Evolutionary conservation across 2,113 vertebrate genomes (phyloP).

Genomic region (Ameiurus melas): DNA sequence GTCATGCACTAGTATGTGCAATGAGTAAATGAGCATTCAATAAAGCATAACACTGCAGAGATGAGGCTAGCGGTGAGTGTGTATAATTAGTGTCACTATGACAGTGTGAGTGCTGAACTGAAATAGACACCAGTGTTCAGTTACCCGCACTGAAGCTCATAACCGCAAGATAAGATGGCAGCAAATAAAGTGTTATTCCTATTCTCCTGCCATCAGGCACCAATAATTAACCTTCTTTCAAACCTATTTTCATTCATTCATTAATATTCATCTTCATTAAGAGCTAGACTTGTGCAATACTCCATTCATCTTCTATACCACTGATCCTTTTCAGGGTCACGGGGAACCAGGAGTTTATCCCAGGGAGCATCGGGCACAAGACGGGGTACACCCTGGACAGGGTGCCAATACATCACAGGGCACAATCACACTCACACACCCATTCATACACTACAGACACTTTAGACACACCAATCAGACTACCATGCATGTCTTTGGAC

Average conservation of each 20-base stretch:
- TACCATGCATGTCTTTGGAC: no score
- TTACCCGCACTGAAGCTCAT: conserved; percentile 1
- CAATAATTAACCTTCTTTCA: background rate
- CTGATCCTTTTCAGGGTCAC: no score
- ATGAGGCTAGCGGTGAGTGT: background rate
- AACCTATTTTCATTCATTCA: background rate
- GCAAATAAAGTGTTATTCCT: background rate
- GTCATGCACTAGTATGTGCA: background rate
- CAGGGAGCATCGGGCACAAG: no score
- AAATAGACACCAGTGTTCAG: conserved; percentile 10
- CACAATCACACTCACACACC: no score
- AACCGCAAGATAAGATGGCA: conserved; percentile 9
- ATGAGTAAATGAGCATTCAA: background rate
- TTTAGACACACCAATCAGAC: no score
- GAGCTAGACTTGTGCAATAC: background rate
- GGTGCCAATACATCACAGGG: no score
- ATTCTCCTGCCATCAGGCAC: background rate
- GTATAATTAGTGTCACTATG: conserved; percentile 34
- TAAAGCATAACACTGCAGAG: background rate
- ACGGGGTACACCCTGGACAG: no score
- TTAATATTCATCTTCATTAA: background rate
- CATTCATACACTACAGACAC: no score
- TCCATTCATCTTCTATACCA: no score
- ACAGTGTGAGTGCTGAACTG: conserved; percentile 25
- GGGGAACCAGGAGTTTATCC: no score